Percentiles rank a stretch among this genome's conserved stretches.
Conservation (phyloP, 2,888 invertebrate genomes). For the Lasius platythorax region DNA sequence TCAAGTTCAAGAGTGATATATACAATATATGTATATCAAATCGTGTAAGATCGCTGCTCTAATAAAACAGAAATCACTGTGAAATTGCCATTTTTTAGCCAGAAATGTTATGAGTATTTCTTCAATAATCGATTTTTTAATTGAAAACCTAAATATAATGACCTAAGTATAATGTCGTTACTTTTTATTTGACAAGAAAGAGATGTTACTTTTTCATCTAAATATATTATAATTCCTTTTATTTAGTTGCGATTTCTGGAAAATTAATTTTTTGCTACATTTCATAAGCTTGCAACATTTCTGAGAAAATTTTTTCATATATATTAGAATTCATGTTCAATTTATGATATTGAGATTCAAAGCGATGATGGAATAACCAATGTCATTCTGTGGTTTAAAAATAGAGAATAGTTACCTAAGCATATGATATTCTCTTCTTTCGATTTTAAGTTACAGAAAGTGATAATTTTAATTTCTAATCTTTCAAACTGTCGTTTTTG, state of each 20-base stretch:
- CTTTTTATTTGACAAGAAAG: neutral
- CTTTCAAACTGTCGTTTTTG: neutral
- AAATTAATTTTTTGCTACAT: neutral
- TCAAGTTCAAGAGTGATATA: slow-evolving; percentile 36
- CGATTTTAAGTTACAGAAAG: neutral
- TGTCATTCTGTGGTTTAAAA: neutral
- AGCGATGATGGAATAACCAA: neutral
- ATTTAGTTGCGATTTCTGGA: neutral
- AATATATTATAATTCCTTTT: slow-evolving; percentile 3
- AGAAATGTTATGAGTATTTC: neutral
- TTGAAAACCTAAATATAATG: neutral
- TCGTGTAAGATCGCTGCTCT: neutral
- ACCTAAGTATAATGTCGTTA: neutral
- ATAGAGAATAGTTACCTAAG: neutral
- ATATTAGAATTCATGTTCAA: neutral
- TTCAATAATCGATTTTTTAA: neutral
- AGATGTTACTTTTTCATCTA: neutral
- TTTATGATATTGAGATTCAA: neutral
- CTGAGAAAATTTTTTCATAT: slow-evolving; percentile 1
- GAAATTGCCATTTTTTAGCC: neutral
- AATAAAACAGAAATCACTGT: neutral
- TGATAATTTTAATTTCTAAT: neutral
- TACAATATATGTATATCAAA: neutral
- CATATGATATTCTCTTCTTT: neutral
- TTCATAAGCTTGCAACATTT: neutral